Conservation (phyloP, 2,888 invertebrate genomes). For the Himalopsyche tibetana region DNA sequence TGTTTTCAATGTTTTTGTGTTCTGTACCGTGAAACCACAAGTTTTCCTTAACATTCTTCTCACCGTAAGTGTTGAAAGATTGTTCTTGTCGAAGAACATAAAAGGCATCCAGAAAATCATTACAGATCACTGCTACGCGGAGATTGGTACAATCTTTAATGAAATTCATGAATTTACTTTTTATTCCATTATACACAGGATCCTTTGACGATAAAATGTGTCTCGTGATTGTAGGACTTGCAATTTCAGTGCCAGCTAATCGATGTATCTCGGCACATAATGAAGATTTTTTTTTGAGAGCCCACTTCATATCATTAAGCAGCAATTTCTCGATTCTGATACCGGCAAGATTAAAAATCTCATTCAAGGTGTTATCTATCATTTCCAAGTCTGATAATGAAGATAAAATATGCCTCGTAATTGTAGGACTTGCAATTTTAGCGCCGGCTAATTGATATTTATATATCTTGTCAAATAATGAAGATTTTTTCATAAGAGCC, state of each 20-base stretch:
- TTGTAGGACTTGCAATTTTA: background rate
- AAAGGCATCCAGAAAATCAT: conserved; percentile 33
- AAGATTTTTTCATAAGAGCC: background rate
- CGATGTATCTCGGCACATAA: background rate
- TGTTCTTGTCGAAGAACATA: conserved; percentile 66
- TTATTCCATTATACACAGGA: background rate
- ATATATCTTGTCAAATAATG: background rate
- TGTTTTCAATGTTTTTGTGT: conserved; percentile 66
- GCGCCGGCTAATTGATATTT: background rate
- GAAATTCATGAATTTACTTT: background rate
- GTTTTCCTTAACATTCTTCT: conserved; percentile 61
- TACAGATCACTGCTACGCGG: background rate
- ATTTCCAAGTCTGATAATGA: background rate
- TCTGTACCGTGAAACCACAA: conserved; percentile 68
- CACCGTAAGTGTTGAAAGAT: conserved; percentile 59
- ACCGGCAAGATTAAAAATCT: background rate
- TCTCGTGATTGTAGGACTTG: background rate
- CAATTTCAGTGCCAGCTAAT: background rate
- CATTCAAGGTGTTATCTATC: background rate
- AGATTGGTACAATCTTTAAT: background rate
- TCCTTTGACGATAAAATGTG: background rate
- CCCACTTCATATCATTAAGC: background rate
- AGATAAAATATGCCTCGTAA: background rate
- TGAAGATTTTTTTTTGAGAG: background rate
- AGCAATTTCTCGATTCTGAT: background rate